Evolutionary conservation across 2,888 invertebrate genomes (phyloP), one percentile per base, ranked within the genome.

Genomic region (Thecocarcelia acutangulata): DNA sequence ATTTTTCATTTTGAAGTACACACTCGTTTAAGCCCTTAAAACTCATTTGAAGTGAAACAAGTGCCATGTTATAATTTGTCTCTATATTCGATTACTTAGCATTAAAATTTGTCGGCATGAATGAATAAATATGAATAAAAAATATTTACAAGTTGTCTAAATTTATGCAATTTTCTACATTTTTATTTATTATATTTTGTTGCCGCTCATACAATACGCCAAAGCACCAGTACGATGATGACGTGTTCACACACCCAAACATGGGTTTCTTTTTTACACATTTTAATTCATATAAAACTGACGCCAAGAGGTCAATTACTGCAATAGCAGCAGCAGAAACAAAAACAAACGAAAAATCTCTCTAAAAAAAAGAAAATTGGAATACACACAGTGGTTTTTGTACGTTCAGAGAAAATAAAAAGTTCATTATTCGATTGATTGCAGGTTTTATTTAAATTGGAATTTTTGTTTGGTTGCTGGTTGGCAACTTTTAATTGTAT

Each of bases 241-340:
- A 61, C 68, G 61, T 73, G 69, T n/a, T 21, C 44, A 40, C 42
- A 68, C 42, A 68, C 72, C n/a, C n/a, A n/a, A n/a, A n/a, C n/a
- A n/a, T n/a, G n/a, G n/a, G n/a, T 77, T 63, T 40, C 46, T 77
- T 61, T 56, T 63, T 69, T 63, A 48, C 11, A 61, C 37, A 66
- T 66, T 61, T 68, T 44, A 81, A 73, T 28, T 50, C 40, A 72
- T 42, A 73, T 77, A 68, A 81, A 81, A 68, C 21, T 1, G 73
- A 73, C 77, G 77, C 77, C 77, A 81, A 81, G 73, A 81, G 81
- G 73, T 81, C 81, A 81, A 81, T 44, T 81, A 77, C 81, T 56
- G 68, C 24, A 58, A 8, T 6, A 33, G 28, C 74, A 52, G 33
- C 33, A 52, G 24, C 33, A 1, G 21, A 11, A 33, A 37, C 40